Evolutionary conservation across 2,888 invertebrate genomes (phyloP).

Genomic region (Antheraea assamensis): DNA sequence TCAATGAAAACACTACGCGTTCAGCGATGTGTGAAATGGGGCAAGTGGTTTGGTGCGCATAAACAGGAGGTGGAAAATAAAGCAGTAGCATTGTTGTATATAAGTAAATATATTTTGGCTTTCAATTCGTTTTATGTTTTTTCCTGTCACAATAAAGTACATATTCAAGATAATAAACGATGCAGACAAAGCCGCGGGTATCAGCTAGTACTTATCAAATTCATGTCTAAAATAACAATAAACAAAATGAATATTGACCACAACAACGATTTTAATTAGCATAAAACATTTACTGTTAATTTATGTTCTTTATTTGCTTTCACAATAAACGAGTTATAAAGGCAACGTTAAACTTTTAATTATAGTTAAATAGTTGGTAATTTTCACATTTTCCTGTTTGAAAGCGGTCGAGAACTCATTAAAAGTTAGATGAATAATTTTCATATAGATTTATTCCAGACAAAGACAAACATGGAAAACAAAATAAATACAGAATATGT

Average conservation of each 20-base stretch:
- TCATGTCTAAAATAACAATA: background rate
- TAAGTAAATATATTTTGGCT: too few species aligned
- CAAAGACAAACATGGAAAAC: background rate
- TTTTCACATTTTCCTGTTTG: constrained; percentile 7
- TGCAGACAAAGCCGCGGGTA: too few species aligned
- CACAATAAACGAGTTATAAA: background rate
- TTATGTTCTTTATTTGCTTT: background rate
- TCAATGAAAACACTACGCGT: too few species aligned
- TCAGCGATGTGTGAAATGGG: too few species aligned
- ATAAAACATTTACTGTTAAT: constrained; percentile 1
- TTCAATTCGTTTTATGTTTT: too few species aligned
- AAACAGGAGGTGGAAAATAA: too few species aligned
- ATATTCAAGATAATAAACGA: too few species aligned
- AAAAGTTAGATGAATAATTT: constrained; percentile 7
- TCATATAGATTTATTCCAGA: background rate
- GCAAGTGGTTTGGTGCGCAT: too few species aligned
- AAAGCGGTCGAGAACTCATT: background rate
- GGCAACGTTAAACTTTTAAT: constrained; percentile 6
- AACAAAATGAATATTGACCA: background rate
- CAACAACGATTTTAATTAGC: background rate
- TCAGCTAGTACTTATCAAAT: background rate
- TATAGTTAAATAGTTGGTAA: constrained; percentile 6
- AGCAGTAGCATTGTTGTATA: too few species aligned
- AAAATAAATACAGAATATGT: background rate
- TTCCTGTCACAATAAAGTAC: too few species aligned